A percentile compares a stretch with the other conserved stretches of the same genome.
phyloP scores from a whole-genome alignment of 23 tunicate genomes.

The Ciona savignyi region DNA sequence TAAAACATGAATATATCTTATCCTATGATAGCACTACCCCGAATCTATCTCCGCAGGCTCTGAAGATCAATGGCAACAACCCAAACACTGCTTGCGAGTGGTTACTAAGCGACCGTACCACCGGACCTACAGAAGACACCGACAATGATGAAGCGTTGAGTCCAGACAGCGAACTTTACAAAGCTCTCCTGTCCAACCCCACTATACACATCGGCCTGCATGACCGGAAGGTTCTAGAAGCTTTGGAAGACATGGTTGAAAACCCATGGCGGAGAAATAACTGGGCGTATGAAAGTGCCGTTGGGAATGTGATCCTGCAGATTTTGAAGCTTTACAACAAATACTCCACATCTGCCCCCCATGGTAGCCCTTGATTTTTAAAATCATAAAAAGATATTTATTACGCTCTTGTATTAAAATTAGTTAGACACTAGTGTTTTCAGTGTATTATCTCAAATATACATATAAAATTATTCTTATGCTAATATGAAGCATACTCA shows the following conservation, averaged over 20 bases:
- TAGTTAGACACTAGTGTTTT: too few species aligned
- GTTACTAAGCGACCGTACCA: slow-evolving; percentile 64
- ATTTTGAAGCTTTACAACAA: slow-evolving; percentile 84
- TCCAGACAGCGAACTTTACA: slow-evolving; percentile 69
- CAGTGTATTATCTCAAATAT: too few species aligned
- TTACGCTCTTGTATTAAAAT: too few species aligned
- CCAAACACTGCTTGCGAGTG: slow-evolving; percentile 83
- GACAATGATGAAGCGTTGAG: slow-evolving; percentile 45
- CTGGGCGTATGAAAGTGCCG: slow-evolving; percentile 94
- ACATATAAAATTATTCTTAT: too few species aligned
- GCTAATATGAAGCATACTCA: too few species aligned
- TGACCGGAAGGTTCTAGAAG: slow-evolving; percentile 77
- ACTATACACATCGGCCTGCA: slow-evolving; percentile 88
- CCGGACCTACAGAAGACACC: too few species aligned
- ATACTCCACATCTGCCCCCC: slow-evolving; percentile 60
- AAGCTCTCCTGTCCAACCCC: slow-evolving; percentile 66
- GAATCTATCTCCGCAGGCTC: slow-evolving; percentile 31
- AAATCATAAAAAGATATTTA: too few species aligned
- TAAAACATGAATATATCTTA: too few species aligned
- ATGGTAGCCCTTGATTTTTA: neutral
- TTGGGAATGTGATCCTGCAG: slow-evolving; percentile 84
- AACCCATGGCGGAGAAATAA: slow-evolving; percentile 87
- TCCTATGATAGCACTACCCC: too few species aligned
- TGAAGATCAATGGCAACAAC: slow-evolving; percentile 62
- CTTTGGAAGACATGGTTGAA: slow-evolving; percentile 91